Base-by-base conservation (phyloP, 2,888 invertebrate genomes). In the Horisme vitalbata region DNA sequence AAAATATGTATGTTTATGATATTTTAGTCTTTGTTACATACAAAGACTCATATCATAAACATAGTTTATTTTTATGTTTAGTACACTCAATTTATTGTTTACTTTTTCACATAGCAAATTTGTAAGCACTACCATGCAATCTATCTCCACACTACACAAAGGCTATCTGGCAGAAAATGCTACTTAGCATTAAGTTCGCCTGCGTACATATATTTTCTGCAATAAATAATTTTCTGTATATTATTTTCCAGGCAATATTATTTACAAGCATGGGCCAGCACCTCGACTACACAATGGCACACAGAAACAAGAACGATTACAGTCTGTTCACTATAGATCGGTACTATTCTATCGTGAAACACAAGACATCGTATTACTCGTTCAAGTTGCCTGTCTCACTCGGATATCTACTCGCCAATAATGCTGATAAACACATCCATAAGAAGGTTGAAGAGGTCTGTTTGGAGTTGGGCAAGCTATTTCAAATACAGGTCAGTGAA, bases 311-410 rank as follows among this genome's bases (percentile, higher is more conserved):
- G 30, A 67, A 68, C 30, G 78, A 83, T 56, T 82, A 77, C 55
- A 73, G 69, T 55, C 79, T 91, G 14, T 95, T 94, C 79, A 96
- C 95, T 1, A 93, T 95, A 92, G 94, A 95, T 12, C 92, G 93
- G 47, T 98, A 97, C 78, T 92, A 93, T 60, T 90, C 94, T 3
- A 96, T 98, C 63, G 95, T 95, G 10, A 94, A 95, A 58, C 96
- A 96, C 79, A 98, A 98, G 87, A 96, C 97, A 4, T 93, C 95
- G 0, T 96, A 94, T 79, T 98, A 98, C 76, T 93, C 97, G 0
- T 97, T 97, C 78, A 94, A 95, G 64, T 88, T 98, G 57, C 99
- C 99, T 0, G 93, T 98, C 6, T 93, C 94, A 2, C 71, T 95
- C 20, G 97, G 96, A 0, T 93, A 98, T 93, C 91, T 94, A 59